A percentile compares a stretch with the other conserved stretches of the same genome.
phyloP scores from a whole-genome alignment of 2,797 vertebrate genomes.

The Eremophila alpestris region DNA sequence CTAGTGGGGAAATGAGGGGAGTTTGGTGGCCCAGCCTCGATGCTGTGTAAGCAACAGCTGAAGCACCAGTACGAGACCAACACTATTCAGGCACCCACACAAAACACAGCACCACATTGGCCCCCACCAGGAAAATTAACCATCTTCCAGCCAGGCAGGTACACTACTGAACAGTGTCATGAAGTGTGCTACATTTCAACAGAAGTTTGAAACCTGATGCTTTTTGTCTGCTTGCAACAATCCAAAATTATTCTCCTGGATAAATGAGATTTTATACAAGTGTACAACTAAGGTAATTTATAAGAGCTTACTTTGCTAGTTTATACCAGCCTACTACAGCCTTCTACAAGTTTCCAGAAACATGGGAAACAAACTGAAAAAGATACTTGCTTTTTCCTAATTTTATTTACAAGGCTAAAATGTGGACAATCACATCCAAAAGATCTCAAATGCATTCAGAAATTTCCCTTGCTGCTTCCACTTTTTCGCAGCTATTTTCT shows the following conservation, averaged over 20 bases:
- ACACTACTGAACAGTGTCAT: not conserved
- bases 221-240: not conserved
- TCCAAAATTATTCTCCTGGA: not conserved
- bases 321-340: not conserved
- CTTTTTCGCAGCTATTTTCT: not conserved
- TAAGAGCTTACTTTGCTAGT: not conserved
- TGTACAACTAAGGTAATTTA: not conserved
- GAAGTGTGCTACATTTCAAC: not conserved
- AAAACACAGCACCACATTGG: accelerated
- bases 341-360: not conserved
- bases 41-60: not conserved
- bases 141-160: not conserved
- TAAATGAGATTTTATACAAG: not conserved
- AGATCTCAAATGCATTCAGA: not conserved
- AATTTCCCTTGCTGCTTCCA: not conserved
- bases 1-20: accelerated
- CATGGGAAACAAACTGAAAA: not conserved
- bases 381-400: accelerated
- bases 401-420: not conserved
- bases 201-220: not conserved
- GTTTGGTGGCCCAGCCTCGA: not conserved
- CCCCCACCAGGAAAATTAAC: accelerated
- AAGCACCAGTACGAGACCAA: accelerated
- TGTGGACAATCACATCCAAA: not conserved
- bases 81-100: accelerated